A percentile compares a stretch with the other conserved stretches of the same genome.
Evolutionary conservation across 2,797 vertebrate genomes (phyloP).

Genomic region (Eleutherodactylus coqui): DNA sequence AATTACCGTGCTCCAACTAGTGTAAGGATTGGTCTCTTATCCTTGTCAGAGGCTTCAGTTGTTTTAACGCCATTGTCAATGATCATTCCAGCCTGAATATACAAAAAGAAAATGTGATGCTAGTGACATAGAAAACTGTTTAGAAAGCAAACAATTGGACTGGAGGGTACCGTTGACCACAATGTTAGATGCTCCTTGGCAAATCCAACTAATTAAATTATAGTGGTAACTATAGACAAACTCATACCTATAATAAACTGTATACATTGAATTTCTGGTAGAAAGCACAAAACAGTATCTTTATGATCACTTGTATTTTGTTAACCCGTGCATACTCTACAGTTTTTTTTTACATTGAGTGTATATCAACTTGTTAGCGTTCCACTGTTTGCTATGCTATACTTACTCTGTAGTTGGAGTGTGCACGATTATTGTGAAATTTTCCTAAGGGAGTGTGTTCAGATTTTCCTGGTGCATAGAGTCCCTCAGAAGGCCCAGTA

Average conservation of each 20-base stretch:
- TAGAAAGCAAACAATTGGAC: not conserved
- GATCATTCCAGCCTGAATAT: conserved; percentile 91
- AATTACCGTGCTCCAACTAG: conserved; percentile 90
- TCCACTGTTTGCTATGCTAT: not conserved
- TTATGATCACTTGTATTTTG: no score
- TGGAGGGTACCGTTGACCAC: no score
- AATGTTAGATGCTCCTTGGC: no score
- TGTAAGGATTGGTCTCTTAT: conserved; percentile 93
- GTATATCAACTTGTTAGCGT: no score
- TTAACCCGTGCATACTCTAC: not conserved
- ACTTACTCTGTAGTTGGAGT: conserved; percentile 96
- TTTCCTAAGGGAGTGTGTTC: conserved; percentile 91
- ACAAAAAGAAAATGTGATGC: conserved; percentile 12
- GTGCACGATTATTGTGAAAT: conserved; percentile 93
- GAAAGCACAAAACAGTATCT: no score
- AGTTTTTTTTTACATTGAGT: no score
- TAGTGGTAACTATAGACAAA: no score
- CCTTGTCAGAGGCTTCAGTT: conserved; percentile 88
- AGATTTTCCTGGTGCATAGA: conserved; percentile 89
- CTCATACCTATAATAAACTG: no score
- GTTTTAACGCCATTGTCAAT: conserved; percentile 97
- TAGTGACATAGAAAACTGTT: not conserved
- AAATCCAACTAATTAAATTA: no score
- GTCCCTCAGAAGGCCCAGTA: conserved; percentile 89
- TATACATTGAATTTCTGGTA: no score